Percentiles rank a stretch among this genome's conserved stretches.
phyloP scores from a whole-genome alignment of 1,140 invertebrate genomes.

The Drosophila insularis region DNA sequence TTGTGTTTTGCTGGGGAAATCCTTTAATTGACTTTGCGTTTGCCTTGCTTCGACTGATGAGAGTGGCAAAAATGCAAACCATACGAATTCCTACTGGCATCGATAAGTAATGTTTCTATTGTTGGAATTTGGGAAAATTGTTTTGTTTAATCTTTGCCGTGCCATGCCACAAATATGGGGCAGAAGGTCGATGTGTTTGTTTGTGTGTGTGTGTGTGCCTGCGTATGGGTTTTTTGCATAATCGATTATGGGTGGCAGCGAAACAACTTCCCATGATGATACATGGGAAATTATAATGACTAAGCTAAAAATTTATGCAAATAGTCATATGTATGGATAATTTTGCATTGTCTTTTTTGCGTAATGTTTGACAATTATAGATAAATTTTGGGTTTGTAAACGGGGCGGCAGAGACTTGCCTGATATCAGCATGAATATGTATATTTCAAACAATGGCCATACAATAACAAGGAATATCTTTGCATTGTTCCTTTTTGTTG shows the following conservation, averaged over 20 bases:
- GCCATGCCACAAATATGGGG: background rate
- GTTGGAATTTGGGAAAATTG: background rate
- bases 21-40: slow-evolving; percentile 75
- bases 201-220: background rate
- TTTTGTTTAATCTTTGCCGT: slow-evolving; percentile 13
- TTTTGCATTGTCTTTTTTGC: slow-evolving; percentile 16
- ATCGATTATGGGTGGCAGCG: background rate
- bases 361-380: slow-evolving; percentile 19
- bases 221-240: background rate
- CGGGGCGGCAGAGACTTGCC: background rate
- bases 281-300: slow-evolving; percentile 16
- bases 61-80: slow-evolving; percentile 43
- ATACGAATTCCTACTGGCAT: slow-evolving; percentile 36
- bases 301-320: slow-evolving; percentile 20
- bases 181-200: background rate
- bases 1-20: slow-evolving; percentile 39
- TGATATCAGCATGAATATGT: slow-evolving; percentile 3
- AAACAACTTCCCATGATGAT: slow-evolving; percentile 9
- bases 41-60: slow-evolving; percentile 16
- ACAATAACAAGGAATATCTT: slow-evolving; percentile 22
- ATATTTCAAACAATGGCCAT: slow-evolving; percentile 37
- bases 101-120: slow-evolving; percentile 35
- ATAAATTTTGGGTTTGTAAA: background rate
- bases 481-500: slow-evolving; percentile 32
- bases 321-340: slow-evolving; percentile 11